phyloP scores from a whole-genome alignment of 2,888 invertebrate genomes.

The Phragmatobia fuliginosa region DNA sequence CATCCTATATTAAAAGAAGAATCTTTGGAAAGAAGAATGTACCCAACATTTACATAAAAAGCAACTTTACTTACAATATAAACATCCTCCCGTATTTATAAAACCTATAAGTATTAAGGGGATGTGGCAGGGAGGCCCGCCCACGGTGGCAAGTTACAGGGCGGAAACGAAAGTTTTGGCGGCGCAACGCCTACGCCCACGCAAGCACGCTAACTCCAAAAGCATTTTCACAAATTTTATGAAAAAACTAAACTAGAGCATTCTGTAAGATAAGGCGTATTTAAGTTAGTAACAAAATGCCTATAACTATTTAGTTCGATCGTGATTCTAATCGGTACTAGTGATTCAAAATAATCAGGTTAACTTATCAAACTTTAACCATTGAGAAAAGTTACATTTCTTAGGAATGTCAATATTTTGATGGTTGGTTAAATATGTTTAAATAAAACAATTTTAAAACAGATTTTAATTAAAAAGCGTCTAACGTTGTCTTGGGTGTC shows the following conservation, averaged over 20 bases:
- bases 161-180: slow-evolving; percentile 64
- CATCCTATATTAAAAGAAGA: not conserved
- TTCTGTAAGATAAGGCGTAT: slow-evolving; percentile 5
- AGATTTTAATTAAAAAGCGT: not conserved
- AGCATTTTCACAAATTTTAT: slow-evolving; percentile 21
- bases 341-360: slow-evolving; percentile 20
- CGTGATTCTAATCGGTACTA: slow-evolving; percentile 16
- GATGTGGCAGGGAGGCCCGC: slow-evolving; percentile 35
- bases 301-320: slow-evolving; percentile 21
- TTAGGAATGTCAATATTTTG: no score
- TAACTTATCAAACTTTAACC: slow-evolving; percentile 6
- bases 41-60: slow-evolving; percentile 17
- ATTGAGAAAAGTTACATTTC: not conserved
- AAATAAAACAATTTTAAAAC: not conserved
- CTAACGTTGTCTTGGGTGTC: not conserved
- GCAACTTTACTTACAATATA: not conserved
- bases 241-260: slow-evolving; percentile 4
- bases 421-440: no score
- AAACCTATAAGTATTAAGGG: slow-evolving; percentile 38
- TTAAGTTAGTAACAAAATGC: slow-evolving; percentile 19
- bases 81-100: slow-evolving; percentile 34
- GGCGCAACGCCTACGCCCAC: slow-evolving; percentile 44
- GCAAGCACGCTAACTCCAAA: slow-evolving; percentile 30
- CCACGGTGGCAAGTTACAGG: slow-evolving; percentile 50
- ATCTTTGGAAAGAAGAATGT: not conserved